Evolutionary conservation across 2,888 invertebrate genomes (phyloP).

Genomic region (Stictocephala bisonia): DNA sequence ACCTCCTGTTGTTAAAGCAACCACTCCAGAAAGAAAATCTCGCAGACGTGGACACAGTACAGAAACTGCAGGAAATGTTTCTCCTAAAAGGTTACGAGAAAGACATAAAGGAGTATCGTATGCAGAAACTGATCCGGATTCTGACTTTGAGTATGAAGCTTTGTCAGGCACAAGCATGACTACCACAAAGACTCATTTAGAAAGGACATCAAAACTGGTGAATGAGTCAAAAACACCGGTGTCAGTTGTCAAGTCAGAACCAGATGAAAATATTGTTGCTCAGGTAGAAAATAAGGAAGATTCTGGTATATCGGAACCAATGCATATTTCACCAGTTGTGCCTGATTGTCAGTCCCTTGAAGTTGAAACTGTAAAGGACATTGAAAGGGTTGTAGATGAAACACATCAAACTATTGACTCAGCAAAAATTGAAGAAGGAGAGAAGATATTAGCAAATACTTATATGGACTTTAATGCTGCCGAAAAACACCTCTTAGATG

Average conservation of each 20-base stretch:
- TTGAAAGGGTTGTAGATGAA: slow-evolving; percentile 49
- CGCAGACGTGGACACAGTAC: slow-evolving; percentile 53
- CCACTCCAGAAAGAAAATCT: slow-evolving; percentile 43
- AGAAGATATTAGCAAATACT: slow-evolving; percentile 58
- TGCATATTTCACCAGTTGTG: not conserved
- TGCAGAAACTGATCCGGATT: slow-evolving; percentile 55
- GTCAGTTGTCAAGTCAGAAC: too few relatives aligned
- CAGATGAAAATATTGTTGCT: not conserved
- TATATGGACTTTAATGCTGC: slow-evolving; percentile 57
- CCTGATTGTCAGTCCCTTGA: not conserved
- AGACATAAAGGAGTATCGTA: slow-evolving; percentile 43
- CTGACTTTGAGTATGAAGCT: slow-evolving; percentile 65
- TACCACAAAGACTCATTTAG: not conserved
- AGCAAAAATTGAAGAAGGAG: slow-evolving; percentile 54
- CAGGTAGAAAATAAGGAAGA: not conserved
- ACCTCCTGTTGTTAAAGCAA: slow-evolving; percentile 3
- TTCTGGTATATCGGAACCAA: slow-evolving; percentile 10
- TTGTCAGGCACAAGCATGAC: slow-evolving; percentile 56
- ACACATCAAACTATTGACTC: slow-evolving; percentile 52
- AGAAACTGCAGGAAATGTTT: slow-evolving; percentile 52
- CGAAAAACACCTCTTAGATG: slow-evolving; percentile 56
- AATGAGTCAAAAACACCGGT: too few relatives aligned
- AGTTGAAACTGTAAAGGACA: slow-evolving; percentile 5
- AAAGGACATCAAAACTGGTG: slow-evolving; percentile 8
- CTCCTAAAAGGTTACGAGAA: slow-evolving; percentile 53